These are phyloP conservation scores for Hippocampus abdominalis DNA, from an alignment of 2,113 vertebrate species.

Conservation along the genomic window DNA sequence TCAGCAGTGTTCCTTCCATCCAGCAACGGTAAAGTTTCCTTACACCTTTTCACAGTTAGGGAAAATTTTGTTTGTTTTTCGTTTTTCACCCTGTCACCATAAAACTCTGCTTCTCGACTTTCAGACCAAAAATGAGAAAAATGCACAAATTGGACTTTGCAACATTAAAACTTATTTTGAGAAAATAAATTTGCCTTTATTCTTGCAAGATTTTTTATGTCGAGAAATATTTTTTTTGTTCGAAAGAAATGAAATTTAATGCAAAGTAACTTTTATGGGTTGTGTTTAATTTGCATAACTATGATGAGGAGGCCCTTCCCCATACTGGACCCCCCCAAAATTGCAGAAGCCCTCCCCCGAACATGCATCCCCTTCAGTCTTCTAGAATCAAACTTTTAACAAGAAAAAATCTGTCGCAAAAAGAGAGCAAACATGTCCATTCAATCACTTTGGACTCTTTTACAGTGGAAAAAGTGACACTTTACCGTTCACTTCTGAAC, in stretches of 20 bases:
- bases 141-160: too few species aligned
- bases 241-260: too few species aligned
- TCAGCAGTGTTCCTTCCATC: too few species aligned
- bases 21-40: too few species aligned
- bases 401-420: neutral
- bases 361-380: constrained; percentile 28
- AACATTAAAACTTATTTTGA: too few species aligned
- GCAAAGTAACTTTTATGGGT: neutral
- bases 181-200: too few species aligned
- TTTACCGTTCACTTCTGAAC: neutral
- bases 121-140: too few species aligned
- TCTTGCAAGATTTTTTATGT: too few species aligned
- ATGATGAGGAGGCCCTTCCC: neutral
- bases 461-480: neutral
- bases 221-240: too few species aligned
- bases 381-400: neutral
- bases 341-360: constrained; percentile 10
- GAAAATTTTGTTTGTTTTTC: neutral
- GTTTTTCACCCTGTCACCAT: too few species aligned
- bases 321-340: neutral
- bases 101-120: neutral
- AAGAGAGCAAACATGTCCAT: neutral
- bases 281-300: neutral
- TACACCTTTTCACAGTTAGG: neutral
- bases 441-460: neutral